These are phyloP conservation scores for Microcaecilia unicolor DNA, from an alignment of 2,797 vertebrate species.

Conservation along the genomic window DNA sequence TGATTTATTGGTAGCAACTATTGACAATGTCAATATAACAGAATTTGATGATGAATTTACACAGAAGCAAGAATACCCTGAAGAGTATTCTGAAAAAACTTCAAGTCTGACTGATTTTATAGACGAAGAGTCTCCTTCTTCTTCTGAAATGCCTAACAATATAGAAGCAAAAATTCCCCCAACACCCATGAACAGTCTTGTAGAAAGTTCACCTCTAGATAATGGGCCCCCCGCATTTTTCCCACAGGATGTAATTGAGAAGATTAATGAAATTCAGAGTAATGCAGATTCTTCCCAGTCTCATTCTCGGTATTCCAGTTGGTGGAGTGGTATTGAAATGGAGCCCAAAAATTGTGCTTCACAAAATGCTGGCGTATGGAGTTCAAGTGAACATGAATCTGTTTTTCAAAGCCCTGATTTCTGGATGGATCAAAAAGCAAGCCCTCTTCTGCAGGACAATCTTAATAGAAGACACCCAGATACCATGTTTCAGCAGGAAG, in stretches of 20 bases:
- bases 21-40: conserved; percentile 54
- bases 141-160: conserved; percentile 43
- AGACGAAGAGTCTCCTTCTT: conserved; percentile 34
- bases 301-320: conserved; percentile 52
- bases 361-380: conserved; percentile 51
- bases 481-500: conserved; percentile 43
- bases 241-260: conserved; percentile 66
- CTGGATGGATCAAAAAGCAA: conserved; percentile 48
- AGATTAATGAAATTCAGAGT: conserved; percentile 60
- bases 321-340: conserved; percentile 75
- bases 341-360: conserved; percentile 48
- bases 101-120: conserved; percentile 31
- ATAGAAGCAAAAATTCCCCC: conserved; percentile 66
- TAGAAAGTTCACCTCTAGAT: conserved; percentile 69
- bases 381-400: conserved; percentile 51
- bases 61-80: conserved; percentile 43
- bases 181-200: conserved; percentile 79
- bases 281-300: conserved; percentile 53
- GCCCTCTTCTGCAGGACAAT: conserved; percentile 10
- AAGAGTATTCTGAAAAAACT: conserved; percentile 34
- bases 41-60: conserved; percentile 57
- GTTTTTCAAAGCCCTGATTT: conserved; percentile 57
- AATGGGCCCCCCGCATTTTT: conserved; percentile 66
- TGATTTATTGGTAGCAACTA: conserved; percentile 26
- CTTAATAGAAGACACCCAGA: conserved; percentile 44